These are phyloP conservation scores for Macrobrachium rosenbergii DNA, from an alignment of 1,140 invertebrate species.

Conservation along the genomic window DNA sequence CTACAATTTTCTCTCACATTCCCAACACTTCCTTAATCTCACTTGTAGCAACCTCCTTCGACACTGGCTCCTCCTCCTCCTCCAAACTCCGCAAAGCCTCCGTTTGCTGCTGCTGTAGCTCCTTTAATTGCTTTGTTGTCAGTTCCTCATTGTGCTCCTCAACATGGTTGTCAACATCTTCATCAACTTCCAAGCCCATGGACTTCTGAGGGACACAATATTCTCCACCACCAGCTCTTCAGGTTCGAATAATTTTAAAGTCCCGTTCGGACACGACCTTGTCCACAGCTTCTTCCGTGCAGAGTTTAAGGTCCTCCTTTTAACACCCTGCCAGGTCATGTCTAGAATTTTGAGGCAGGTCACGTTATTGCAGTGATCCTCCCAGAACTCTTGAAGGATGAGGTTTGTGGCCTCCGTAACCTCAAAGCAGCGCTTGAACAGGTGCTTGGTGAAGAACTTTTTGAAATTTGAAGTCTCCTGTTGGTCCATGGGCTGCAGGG, in stretches of 20 bases:
- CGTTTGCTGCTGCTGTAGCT: too few species aligned
- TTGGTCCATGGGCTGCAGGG: background rate
- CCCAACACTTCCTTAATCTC: background rate
- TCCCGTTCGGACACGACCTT: slow-evolving; percentile 60
- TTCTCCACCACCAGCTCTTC: slow-evolving; percentile 66
- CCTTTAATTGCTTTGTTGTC: background rate
- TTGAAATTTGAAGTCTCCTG: background rate
- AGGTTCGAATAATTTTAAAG: slow-evolving; percentile 61
- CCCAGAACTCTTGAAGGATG: slow-evolving; percentile 62
- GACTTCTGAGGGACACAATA: slow-evolving; percentile 67
- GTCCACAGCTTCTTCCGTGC: slow-evolving; percentile 68
- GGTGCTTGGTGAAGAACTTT: background rate
- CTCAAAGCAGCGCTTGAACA: too few species aligned
- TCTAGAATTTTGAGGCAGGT: slow-evolving; percentile 67
- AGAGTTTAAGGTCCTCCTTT: slow-evolving; percentile 66
- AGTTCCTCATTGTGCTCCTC: slow-evolving; percentile 1
- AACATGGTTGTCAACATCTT: background rate
- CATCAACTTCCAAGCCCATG: slow-evolving; percentile 67
- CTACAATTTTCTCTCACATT: background rate
- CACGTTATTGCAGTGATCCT: slow-evolving; percentile 58
- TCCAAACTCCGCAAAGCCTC: too few species aligned
- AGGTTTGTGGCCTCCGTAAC: slow-evolving; percentile 5
- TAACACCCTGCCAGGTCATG: slow-evolving; percentile 65
- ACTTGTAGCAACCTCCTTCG: background rate
- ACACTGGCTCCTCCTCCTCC: too few species aligned